A percentile compares a stretch with the other conserved stretches of the same genome.
These are phyloP conservation scores for Stramonita haemastoma DNA, from an alignment of 2,888 invertebrate species.

Conservation along the genomic window DNA sequence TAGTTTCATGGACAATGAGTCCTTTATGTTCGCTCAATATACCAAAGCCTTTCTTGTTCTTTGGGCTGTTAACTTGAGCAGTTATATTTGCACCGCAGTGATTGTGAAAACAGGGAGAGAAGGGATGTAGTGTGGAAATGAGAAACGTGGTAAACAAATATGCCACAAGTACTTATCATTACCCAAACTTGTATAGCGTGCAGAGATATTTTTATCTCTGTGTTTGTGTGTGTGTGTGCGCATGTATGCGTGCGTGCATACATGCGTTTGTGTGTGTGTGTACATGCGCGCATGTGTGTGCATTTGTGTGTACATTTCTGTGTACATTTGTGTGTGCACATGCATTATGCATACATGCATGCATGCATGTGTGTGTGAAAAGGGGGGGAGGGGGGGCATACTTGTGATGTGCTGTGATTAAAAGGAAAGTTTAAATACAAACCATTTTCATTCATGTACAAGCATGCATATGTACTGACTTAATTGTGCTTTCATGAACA, in stretches of 20 bases:
- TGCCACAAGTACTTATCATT: no score
- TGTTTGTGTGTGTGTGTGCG: not conserved
- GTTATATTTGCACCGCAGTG: not conserved
- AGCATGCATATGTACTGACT: no score
- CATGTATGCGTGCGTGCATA: not conserved
- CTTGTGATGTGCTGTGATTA: no score
- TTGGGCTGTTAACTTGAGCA: not conserved
- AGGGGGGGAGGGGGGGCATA: no score
- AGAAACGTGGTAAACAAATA: no score
- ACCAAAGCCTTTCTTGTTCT: constrained; percentile 21
- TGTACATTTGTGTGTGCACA: not conserved
- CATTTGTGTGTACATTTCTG: not conserved
- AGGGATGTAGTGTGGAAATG: no score
- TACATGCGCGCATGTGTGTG: not conserved
- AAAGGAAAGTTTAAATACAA: no score
- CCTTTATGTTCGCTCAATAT: constrained; percentile 22
- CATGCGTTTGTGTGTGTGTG: not conserved
- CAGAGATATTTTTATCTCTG: no score
- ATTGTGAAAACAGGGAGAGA: no score
- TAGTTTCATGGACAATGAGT: not conserved
- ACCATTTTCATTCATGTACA: no score
- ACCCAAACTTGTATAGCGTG: no score
- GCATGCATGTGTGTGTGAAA: not conserved
- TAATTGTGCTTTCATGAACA: no score
- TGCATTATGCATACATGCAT: not conserved